Evolutionary conservation across 2,113 vertebrate species (phyloP).

Genomic region (Calidris pygmaea): DNA sequence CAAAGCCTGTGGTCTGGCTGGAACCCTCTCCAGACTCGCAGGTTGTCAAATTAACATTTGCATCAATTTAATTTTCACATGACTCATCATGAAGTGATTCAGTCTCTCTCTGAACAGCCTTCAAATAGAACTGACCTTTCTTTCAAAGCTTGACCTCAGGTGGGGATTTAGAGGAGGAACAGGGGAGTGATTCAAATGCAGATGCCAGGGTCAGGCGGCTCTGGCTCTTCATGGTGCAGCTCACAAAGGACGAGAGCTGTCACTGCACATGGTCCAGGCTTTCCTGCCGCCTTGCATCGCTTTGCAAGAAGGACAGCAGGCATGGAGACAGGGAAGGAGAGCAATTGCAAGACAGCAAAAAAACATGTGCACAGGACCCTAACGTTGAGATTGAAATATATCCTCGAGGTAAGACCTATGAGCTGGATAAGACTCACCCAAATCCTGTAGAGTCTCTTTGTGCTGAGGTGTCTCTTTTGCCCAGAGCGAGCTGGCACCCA

Average conservation of each 20-base stretch:
- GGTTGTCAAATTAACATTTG: slow-evolving; percentile 44
- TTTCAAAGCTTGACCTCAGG: slow-evolving; percentile 58
- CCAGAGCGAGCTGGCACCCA: background rate
- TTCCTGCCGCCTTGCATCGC: background rate
- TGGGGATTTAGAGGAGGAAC: slow-evolving; percentile 15
- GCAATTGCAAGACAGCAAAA: background rate
- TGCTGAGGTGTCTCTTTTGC: background rate
- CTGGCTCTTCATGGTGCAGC: background rate
- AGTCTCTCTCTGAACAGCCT: slow-evolving; percentile 23
- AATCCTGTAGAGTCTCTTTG: background rate
- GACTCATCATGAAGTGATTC: slow-evolving; percentile 63
- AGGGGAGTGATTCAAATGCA: background rate
- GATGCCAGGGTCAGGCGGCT: slow-evolving; percentile 7
- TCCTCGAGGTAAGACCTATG: background rate
- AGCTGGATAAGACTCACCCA: background rate
- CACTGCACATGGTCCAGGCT: background rate
- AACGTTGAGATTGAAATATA: background rate
- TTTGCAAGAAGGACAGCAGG: background rate
- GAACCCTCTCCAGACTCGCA: background rate
- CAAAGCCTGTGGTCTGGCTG: background rate
- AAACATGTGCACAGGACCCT: fast-evolving
- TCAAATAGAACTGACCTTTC: slow-evolving; percentile 59
- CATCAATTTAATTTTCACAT: slow-evolving; percentile 58
- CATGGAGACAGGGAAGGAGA: background rate
- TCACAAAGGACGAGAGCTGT: background rate